Evolutionary conservation across 1,140 invertebrate genomes (phyloP).

Genomic region (Ostrea denselamellosa): DNA sequence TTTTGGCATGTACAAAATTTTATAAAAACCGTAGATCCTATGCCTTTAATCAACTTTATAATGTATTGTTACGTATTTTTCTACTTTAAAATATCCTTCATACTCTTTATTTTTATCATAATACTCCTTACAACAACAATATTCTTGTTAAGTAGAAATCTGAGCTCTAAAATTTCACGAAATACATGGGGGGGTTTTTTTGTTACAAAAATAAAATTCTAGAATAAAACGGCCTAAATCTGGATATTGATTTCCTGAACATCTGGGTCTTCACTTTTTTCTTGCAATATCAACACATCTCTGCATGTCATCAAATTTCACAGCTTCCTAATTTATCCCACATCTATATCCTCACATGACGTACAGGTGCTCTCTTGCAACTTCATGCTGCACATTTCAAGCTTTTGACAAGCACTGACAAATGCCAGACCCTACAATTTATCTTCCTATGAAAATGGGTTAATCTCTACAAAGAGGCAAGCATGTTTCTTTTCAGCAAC

Average conservation of each 20-base stretch:
- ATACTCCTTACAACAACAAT: no score
- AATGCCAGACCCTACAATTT: constrained; percentile 10
- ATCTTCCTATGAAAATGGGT: constrained; percentile 16
- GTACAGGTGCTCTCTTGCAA: constrained; percentile 13
- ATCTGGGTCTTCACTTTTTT: not conserved
- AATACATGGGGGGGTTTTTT: no score
- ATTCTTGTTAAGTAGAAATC: no score
- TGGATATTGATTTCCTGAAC: not conserved
- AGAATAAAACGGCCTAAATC: no score
- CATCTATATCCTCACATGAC: not conserved
- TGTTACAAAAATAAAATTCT: no score
- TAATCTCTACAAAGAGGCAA: not conserved
- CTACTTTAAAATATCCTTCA: no score
- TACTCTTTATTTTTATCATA: no score
- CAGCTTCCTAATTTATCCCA: not conserved
- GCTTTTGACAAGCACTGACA: constrained; percentile 20
- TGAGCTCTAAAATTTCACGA: no score
- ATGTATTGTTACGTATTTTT: no score
- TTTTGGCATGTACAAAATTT: no score
- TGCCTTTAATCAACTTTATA: no score
- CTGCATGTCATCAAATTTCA: not conserved
- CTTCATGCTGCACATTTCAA: constrained; percentile 6
- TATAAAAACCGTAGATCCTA: no score
- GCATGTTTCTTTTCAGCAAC: constrained; percentile 12
- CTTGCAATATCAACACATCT: not conserved